Conservation (phyloP, 2,888 invertebrate species). For the Apamea anceps region DNA sequence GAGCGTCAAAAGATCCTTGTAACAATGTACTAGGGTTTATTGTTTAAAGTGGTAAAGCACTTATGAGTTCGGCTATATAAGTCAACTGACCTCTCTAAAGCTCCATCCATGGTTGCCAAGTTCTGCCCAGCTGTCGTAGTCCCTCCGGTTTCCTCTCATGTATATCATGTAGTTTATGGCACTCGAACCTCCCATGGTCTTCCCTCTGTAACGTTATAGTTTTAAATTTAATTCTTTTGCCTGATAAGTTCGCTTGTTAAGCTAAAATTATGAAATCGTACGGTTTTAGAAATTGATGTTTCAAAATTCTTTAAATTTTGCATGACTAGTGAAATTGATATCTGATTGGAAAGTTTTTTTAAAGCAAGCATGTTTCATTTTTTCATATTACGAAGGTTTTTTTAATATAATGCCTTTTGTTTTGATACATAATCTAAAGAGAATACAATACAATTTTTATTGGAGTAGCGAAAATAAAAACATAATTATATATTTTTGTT, state of each 20-base stretch:
- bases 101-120: constrained; percentile 92
- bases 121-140: constrained; percentile 92
- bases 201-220: constrained; percentile 84
- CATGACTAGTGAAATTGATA: background rate
- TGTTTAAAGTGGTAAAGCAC: background rate
- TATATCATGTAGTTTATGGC: constrained; percentile 93
- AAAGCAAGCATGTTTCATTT: background rate
- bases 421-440: background rate
- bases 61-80: background rate
- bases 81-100: constrained; percentile 87
- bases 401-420: background rate
- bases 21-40: background rate
- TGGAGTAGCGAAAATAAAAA: background rate
- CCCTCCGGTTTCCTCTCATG: constrained; percentile 90
- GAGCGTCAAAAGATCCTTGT: background rate
- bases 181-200: constrained; percentile 92
- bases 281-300: background rate
- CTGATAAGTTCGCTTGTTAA: constrained; percentile 5
- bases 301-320: background rate
- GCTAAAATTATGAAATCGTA: constrained; percentile 53
- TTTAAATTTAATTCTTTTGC: background rate
- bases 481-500: background rate
- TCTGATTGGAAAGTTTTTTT: background rate
- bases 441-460: background rate
- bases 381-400: background rate